Percentiles rank a stretch among this genome's conserved stretches.
These are phyloP conservation scores for Craseonycteris thonglongyai DNA, from an alignment of 2,113 vertebrate species.

Conservation along the genomic window DNA sequence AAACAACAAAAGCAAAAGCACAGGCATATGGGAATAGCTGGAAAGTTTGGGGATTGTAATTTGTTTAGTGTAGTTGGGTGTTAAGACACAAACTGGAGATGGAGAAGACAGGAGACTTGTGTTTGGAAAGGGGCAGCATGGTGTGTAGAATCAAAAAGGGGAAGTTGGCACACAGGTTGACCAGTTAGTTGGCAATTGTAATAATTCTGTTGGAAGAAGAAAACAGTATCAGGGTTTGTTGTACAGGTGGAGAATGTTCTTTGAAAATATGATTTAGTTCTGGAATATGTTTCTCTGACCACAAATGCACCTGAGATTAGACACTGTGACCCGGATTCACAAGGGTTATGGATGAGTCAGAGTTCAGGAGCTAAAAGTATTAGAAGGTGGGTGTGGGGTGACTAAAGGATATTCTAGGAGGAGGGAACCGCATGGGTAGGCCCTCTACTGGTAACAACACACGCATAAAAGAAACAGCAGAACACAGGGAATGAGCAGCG, in stretches of 20 bases:
- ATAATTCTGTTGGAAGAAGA: neutral
- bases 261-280: neutral
- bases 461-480: neutral
- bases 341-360: neutral
- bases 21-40: neutral
- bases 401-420: neutral
- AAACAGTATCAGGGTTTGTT: neutral
- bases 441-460: neutral
- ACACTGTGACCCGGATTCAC: neutral
- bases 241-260: neutral
- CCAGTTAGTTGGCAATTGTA: neutral
- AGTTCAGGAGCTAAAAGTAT: neutral
- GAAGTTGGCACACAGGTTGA: neutral
- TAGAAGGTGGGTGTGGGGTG: neutral
- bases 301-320: neutral
- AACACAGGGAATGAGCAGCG: neutral
- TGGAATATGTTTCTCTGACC: neutral
- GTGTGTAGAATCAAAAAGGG: neutral
- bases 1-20: neutral
- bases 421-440: neutral
- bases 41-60: neutral
- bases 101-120: neutral
- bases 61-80: neutral
- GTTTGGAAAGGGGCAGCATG: neutral
- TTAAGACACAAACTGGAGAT: neutral